phyloP scores from a whole-genome alignment of 2,797 vertebrate genomes.

The Onychomys arenicola region DNA sequence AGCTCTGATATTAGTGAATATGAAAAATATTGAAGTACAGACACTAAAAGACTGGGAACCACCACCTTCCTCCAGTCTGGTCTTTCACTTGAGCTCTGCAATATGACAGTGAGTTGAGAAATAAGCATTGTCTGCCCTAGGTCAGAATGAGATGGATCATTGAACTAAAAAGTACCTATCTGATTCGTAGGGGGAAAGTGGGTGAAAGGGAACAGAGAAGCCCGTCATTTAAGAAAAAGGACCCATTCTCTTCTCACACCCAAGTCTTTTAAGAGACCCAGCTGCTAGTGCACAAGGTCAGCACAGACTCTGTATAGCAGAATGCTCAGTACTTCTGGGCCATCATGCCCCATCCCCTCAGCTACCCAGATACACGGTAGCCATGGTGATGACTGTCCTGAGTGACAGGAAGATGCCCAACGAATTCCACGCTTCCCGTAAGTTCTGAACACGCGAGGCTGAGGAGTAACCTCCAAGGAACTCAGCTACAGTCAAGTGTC shows the following conservation, averaged over 20 bases:
- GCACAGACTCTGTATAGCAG: not conserved
- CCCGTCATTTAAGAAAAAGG: not conserved
- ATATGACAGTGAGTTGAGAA: not conserved
- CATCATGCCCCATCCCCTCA: not conserved
- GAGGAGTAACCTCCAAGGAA: not conserved
- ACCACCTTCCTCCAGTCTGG: not conserved
- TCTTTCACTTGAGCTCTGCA: not conserved
- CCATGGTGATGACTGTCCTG: not conserved
- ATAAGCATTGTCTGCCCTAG: not conserved
- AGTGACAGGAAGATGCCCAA: not conserved
- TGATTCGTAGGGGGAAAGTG: not conserved
- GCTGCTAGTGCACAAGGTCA: not conserved
- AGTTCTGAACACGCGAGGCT: not conserved
- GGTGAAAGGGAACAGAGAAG: not conserved
- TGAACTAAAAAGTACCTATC: not conserved
- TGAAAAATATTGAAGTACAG: not conserved
- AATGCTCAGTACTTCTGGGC: not conserved
- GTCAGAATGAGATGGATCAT: not conserved
- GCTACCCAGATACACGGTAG: not conserved
- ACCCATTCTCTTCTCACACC: not conserved
- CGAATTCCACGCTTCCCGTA: not conserved
- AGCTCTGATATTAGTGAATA: not conserved
- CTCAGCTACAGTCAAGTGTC: not conserved
- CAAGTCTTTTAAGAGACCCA: not conserved
- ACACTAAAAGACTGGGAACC: not conserved